These are phyloP conservation scores for Leptatherina wallacei DNA, from an alignment of 2,797 vertebrate species.

Conservation along the genomic window DNA sequence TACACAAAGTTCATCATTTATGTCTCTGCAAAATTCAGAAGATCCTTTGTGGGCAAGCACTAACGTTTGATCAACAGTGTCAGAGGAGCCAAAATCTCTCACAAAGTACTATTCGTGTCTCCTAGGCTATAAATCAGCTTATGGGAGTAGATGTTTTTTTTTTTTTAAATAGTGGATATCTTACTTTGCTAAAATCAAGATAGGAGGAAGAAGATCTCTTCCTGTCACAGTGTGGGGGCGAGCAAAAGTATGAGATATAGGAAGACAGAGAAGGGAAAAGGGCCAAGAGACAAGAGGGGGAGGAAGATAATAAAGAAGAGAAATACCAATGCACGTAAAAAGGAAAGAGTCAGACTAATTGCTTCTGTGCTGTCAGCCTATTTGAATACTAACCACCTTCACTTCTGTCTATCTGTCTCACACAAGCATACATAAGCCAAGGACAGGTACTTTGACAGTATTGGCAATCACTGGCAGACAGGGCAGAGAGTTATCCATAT, in stretches of 20 bases:
- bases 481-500: constrained; percentile 35
- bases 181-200: constrained; percentile 38
- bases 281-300: constrained; percentile 12
- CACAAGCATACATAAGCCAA: constrained; percentile 18
- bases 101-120: constrained; percentile 13
- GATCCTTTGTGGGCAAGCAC: constrained; percentile 11
- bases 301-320: constrained; percentile 24
- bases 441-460: constrained; percentile 27
- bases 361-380: constrained; percentile 36
- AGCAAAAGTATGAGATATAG: constrained; percentile 16
- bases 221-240: constrained; percentile 8
- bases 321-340: constrained; percentile 23
- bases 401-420: constrained; percentile 23
- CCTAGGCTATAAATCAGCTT: constrained; percentile 8
- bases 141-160: constrained; percentile 2
- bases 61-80: constrained; percentile 15
- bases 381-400: constrained; percentile 55
- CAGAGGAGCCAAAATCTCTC: constrained; percentile 12
- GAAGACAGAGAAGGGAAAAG: constrained; percentile 16
- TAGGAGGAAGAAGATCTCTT: constrained; percentile 25
- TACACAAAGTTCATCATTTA: constrained; percentile 13
- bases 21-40: constrained; percentile 9
- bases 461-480: constrained; percentile 35
- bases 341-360: constrained; percentile 53
- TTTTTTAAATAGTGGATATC: constrained; percentile 9